phyloP scores from a whole-genome alignment of 2,113 vertebrate species.

The Lucifuga dentata region DNA sequence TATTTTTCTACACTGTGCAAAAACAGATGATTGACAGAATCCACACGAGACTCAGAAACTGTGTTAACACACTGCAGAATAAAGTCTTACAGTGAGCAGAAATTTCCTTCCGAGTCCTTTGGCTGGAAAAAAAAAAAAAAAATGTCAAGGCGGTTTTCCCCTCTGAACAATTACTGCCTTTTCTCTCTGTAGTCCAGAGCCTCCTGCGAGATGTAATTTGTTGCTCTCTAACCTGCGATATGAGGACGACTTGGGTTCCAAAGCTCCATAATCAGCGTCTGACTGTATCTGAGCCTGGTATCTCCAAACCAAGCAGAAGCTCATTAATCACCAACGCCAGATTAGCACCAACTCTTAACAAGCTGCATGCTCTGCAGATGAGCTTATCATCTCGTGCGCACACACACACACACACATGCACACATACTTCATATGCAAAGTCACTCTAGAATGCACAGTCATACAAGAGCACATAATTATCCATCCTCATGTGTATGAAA shows the following conservation, averaged over 20 bases:
- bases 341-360: not conserved
- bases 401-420: not conserved
- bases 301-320: constrained; percentile 4
- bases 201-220: constrained; percentile 19
- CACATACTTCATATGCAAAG: not conserved
- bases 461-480: not conserved
- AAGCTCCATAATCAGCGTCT: not conserved
- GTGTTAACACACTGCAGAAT: too few relatives aligned
- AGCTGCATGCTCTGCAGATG: not conserved
- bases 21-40: too few relatives aligned
- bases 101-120: not conserved
- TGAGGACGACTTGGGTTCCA: constrained; percentile 13
- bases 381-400: constrained; percentile 2
- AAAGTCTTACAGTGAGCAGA: too few relatives aligned
- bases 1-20: too few relatives aligned
- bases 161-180: constrained; percentile 2
- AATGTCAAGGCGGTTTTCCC: not conserved
- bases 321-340: constrained; percentile 34
- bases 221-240: constrained; percentile 14
- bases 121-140: not conserved
- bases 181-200: constrained; percentile 16
- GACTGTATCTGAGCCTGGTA: constrained; percentile 4
- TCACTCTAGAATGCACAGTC: not conserved
- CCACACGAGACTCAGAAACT: too few relatives aligned
- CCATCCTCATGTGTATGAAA: not conserved